A percentile compares a stretch with the other conserved stretches of the same genome.
These are phyloP conservation scores for Allobates femoralis DNA, from an alignment of 2,797 vertebrate species.

Conservation along the genomic window DNA sequence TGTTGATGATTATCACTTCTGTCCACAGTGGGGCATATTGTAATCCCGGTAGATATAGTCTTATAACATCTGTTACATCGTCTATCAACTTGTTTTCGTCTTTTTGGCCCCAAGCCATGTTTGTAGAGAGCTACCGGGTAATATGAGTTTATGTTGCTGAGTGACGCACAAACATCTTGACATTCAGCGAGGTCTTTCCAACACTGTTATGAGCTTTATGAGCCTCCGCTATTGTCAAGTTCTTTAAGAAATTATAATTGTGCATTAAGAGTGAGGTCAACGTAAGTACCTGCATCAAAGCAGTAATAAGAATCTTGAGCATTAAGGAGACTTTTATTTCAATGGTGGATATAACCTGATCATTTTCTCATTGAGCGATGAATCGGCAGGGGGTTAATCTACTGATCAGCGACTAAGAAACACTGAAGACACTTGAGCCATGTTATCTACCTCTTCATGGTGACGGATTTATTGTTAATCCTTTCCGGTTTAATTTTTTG, in stretches of 20 bases:
- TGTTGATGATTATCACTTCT: not conserved
- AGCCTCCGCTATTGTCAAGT: slow-evolving; percentile 7
- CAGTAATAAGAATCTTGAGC: not conserved
- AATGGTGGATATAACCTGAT: slow-evolving; percentile 28
- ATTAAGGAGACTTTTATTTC: slow-evolving; percentile 2
- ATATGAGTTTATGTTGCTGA: slow-evolving; percentile 13
- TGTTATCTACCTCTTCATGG: not conserved
- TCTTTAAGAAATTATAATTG: not conserved
- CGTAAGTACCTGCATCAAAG: slow-evolving; percentile 16
- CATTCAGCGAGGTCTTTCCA: not conserved
- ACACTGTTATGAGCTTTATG: not conserved
- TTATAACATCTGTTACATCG: not conserved
- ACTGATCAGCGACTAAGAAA: slow-evolving; percentile 18
- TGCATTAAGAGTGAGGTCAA: not conserved
- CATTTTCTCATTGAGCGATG: slow-evolving; percentile 34
- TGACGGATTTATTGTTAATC: not conserved
- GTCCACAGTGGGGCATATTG: not conserved
- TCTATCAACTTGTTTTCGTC: not conserved
- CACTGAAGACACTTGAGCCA: not conserved
- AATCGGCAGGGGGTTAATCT: slow-evolving; percentile 5
- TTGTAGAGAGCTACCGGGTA: not conserved
- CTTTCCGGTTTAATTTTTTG: not conserved
- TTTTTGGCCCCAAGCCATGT: not conserved
- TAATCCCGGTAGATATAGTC: not conserved
- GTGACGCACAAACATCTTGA: not conserved